phyloP scores from a whole-genome alignment of 2,888 invertebrate genomes.

The Isoperla grammatica region DNA sequence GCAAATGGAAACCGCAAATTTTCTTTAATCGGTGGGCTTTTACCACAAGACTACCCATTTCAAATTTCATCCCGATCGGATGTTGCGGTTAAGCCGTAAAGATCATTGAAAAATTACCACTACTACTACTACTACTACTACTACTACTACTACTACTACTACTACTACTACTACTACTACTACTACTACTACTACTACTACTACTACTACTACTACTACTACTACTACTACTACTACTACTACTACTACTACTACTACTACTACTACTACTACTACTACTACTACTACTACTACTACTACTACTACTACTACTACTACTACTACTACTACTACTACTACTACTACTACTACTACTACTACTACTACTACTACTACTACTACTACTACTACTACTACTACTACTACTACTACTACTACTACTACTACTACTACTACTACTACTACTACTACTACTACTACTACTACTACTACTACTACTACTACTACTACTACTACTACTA shows the following conservation, averaged over 20 bases:
- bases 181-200: slow-evolving; percentile 8
- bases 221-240: slow-evolving; percentile 12
- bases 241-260: slow-evolving; percentile 12
- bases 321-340: slow-evolving; percentile 12
- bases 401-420: slow-evolving; percentile 12
- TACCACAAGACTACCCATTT: no score
- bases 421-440: slow-evolving; percentile 12
- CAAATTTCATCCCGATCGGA: no score
- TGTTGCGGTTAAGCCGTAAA: no score
- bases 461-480: slow-evolving; percentile 12
- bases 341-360: slow-evolving; percentile 12
- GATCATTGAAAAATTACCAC: no score
- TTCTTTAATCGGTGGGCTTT: no score
- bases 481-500: slow-evolving; percentile 10
- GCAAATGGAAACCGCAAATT: no score
- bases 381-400: slow-evolving; percentile 12
- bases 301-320: slow-evolving; percentile 12
- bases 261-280: slow-evolving; percentile 12
- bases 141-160: slow-evolving; percentile 12
- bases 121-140: slow-evolving; percentile 12
- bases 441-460: slow-evolving; percentile 10
- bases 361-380: slow-evolving; percentile 12
- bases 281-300: slow-evolving; percentile 12
- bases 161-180: slow-evolving; percentile 12
- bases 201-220: slow-evolving; percentile 12